Evolutionary conservation across 2,797 vertebrate genomes (phyloP).

Genomic region (Decapterus maruadsi): DNA sequence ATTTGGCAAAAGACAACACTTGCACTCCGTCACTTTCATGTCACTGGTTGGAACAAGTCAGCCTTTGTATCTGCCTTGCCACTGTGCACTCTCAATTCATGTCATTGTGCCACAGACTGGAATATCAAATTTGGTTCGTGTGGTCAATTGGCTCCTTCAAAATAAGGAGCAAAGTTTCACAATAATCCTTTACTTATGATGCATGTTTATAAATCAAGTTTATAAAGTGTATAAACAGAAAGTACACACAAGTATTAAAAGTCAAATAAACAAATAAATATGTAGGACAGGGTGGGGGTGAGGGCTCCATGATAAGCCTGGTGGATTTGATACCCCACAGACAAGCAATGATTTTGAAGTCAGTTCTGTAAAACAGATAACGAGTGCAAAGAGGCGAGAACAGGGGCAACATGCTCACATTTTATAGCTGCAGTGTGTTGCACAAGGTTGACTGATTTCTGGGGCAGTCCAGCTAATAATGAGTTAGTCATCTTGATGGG

Average conservation of each 20-base stretch:
- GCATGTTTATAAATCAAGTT: neutral
- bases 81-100: slow-evolving; percentile 38
- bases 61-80: slow-evolving; percentile 60
- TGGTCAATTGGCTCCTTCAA: neutral
- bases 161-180: neutral
- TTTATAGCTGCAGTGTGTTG: neutral
- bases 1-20: slow-evolving; percentile 56
- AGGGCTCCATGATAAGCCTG: neutral
- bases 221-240: neutral
- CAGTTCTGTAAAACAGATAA: too few relatives aligned
- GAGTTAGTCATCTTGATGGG: neutral
- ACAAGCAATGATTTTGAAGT: too few relatives aligned
- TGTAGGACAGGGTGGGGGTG: neutral
- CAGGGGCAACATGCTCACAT: too few relatives aligned
- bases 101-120: slow-evolving; percentile 42
- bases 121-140: slow-evolving; percentile 26
- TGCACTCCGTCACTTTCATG: slow-evolving; percentile 55
- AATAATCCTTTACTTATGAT: neutral
- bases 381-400: too few relatives aligned
- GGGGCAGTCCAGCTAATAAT: neutral
- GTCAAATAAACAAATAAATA: neutral
- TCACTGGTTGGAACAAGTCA: slow-evolving; percentile 60
- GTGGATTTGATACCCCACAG: neutral
- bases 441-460: neutral
- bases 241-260: neutral